Evolutionary conservation across 2,797 vertebrate species (phyloP), one percentile per base, ranked within the genome.

Genomic region (Diceros bicornis): DNA sequence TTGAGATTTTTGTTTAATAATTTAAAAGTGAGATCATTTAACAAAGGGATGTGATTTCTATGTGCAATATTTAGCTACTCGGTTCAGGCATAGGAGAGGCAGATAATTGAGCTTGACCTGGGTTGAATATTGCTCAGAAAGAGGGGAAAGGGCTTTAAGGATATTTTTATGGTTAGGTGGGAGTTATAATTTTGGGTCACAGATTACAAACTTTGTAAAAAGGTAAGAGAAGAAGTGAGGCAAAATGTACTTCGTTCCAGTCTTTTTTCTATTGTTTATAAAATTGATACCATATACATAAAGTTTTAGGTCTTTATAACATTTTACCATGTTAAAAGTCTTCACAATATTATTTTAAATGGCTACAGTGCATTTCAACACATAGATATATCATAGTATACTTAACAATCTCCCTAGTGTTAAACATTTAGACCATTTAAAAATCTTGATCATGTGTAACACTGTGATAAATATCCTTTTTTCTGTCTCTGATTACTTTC

Each of bases 271-370:
- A 75, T 64, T 92, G 47, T 37, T 84, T 64, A 64, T 41, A 64
- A 84, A 84, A 41, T 4, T 84, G 20, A 23, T 23, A 41, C 23
- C 32, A 62, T 50, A 84, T 64, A 92, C 4, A 52, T 37, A 74
- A 92, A 64, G 44, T 84, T 62, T 64, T 81, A 59, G 17, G 34
- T 83, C 32, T 72, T 62, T 83, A 74, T 74, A 74, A 84, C 59
- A 55, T 62, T 72, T 72, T 17, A 59, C 79, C n/a, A 92, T 84
- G 27, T 64, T 59, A 92, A 12, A 4, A 50, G 44, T 91, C 32
- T 64, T 84, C 91, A 84, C 84, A 84, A 85, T 75, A 66, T 84
- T 64, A 89, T 62, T 75, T 75, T 44, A 74, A 50, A 37, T 83
- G 68, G 27, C 68, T n/a, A 55, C 3, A 32, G 52, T 44, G 41